phyloP scores from a whole-genome alignment of 2,888 invertebrate genomes.

The Acanthoscelides obtectus region DNA sequence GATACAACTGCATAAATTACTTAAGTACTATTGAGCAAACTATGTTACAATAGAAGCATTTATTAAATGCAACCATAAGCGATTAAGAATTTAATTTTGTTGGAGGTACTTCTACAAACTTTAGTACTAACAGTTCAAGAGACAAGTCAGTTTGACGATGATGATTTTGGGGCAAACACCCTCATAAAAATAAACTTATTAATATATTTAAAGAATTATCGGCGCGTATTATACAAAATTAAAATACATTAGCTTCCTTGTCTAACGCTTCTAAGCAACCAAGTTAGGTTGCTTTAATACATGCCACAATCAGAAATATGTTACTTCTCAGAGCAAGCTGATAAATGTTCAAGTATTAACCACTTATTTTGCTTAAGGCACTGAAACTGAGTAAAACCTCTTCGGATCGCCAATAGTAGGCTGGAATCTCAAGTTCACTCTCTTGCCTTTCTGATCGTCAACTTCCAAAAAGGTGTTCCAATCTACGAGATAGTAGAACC shows the following conservation, averaged over 20 bases:
- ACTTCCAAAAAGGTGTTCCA: conserved; percentile 85
- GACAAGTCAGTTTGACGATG: too few relatives aligned
- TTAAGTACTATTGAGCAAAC: not conserved
- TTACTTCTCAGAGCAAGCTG: too few relatives aligned
- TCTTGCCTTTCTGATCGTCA: conserved; percentile 64
- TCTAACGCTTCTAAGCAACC: too few relatives aligned
- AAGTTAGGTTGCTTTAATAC: too few relatives aligned
- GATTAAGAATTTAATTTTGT: not conserved
- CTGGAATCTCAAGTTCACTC: conserved; percentile 74
- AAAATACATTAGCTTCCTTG: too few relatives aligned
- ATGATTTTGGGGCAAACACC: too few relatives aligned
- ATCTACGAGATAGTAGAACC: conserved; percentile 79
- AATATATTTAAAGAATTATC: too few relatives aligned
- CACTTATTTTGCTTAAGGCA: conserved; percentile 54
- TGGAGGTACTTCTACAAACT: not conserved
- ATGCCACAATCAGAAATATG: too few relatives aligned
- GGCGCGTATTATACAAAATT: too few relatives aligned
- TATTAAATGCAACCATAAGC: not conserved
- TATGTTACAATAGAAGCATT: not conserved
- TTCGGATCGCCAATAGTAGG: conserved; percentile 78
- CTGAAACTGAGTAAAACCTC: conserved; percentile 68
- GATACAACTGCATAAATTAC: not conserved
- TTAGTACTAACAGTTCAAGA: too few relatives aligned
- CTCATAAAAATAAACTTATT: too few relatives aligned
- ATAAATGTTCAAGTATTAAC: too few relatives aligned